Base-by-base conservation (phyloP, 1,140 invertebrate genomes). In the Sinella curviseta region DNA sequence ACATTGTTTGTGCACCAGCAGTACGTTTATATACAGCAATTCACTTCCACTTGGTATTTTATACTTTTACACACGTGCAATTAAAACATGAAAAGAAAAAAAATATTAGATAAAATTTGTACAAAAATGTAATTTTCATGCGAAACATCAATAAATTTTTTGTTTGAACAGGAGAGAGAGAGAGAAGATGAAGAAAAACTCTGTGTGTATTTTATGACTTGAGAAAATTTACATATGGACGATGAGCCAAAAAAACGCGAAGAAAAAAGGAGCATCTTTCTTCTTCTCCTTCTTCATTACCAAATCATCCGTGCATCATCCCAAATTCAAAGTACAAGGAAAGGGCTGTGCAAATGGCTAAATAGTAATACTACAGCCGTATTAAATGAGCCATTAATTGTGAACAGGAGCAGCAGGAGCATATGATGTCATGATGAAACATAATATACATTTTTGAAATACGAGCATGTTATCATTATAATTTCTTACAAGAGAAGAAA, bases 101-200 rank as follows among this genome's bases (percentile, higher is more conserved):
- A 48, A 48, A 12, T 48, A 48, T 48, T 8, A 48, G 39, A 20
- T 48, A 48, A 48, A 48, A 48, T 12, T 8, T 48, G 39, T 48
- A 48, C 39, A 48, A 48, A 48, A 48, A 8, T 12, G 20, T 48
- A 48, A 70, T 70, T 70, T 70, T 70, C 65, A 70, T 70, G 65
- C 8, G 31, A 70, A 70, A 70, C 65, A 70, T 70, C 65, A 70
- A 33, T 70, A 70, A 70, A 70, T 70, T 70, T 33, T 70, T 70
- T 8, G 12, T 33, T 70, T 60, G 8, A 17, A 17, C 57, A n/a
- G n/a, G n/a, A n/a, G n/a, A n/a, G n/a, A n/a, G n/a, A n/a, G n/a
- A n/a, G n/a, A n/a, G n/a, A n/a, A n/a, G n/a, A n/a, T n/a, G n/a
- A n/a, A n/a, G n/a, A n/a, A n/a, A n/a, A 8, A 48, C 57, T 65